Evolutionary conservation across 2,888 invertebrate genomes (phyloP).

Genomic region (Osedax frankpressi): DNA sequence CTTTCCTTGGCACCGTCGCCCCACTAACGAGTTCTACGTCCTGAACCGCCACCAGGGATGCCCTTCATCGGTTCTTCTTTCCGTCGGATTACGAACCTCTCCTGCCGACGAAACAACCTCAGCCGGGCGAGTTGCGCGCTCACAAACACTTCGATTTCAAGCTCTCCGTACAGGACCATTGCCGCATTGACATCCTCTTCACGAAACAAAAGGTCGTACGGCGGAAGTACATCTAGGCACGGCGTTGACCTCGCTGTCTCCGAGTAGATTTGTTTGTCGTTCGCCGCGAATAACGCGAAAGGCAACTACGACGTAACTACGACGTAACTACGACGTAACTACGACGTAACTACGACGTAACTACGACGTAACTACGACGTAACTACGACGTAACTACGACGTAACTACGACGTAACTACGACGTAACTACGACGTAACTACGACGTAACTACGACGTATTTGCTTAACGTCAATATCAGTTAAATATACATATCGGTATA

Average conservation of each 20-base stretch:
- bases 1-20: background rate
- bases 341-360: too few relatives aligned
- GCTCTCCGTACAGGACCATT: slow-evolving; percentile 71
- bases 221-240: slow-evolving; percentile 76
- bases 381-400: too few relatives aligned
- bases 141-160: slow-evolving; percentile 84
- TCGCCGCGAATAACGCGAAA: too few relatives aligned
- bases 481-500: background rate
- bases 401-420: too few relatives aligned
- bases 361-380: too few relatives aligned
- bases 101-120: slow-evolving; percentile 61
- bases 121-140: slow-evolving; percentile 73
- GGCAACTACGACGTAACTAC: too few relatives aligned
- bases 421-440: too few relatives aligned
- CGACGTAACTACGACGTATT: background rate
- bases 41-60: slow-evolving; percentile 51
- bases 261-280: too few relatives aligned
- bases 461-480: background rate
- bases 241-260: too few relatives aligned
- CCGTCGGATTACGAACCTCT: slow-evolving; percentile 49
- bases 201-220: slow-evolving; percentile 62
- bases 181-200: slow-evolving; percentile 87
- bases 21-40: background rate
- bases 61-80: slow-evolving; percentile 87
- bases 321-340: too few relatives aligned